These are phyloP conservation scores for Cyanoderma ruficeps DNA, from an alignment of 2,113 vertebrate genomes.

Conservation along the genomic window DNA sequence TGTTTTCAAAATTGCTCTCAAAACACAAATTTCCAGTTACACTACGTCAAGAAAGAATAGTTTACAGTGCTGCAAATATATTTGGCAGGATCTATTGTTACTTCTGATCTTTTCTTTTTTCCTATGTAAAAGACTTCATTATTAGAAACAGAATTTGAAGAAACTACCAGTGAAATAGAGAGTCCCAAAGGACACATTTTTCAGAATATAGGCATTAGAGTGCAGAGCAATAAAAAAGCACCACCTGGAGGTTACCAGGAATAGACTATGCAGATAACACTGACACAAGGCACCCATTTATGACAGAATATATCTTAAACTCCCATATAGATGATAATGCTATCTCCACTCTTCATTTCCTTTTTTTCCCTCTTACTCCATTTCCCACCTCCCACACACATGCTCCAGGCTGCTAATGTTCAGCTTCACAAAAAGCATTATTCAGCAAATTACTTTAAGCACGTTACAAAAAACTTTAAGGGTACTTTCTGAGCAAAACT, in stretches of 20 bases:
- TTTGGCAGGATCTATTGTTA: not conserved
- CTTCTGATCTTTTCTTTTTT: not conserved
- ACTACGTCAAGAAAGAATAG: not conserved
- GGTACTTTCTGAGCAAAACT: not conserved
- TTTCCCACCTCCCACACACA: not conserved
- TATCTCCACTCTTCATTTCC: not conserved
- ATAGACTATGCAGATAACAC: not conserved
- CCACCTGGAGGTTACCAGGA: slow-evolving; percentile 9
- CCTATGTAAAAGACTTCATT: not conserved
- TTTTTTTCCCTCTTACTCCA: not conserved
- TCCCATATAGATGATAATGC: not conserved
- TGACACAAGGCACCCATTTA: not conserved
- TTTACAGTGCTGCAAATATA: not conserved
- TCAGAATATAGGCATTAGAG: not conserved
- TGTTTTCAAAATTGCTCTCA: not conserved
- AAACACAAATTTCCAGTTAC: not conserved
- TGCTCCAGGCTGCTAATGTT: not conserved
- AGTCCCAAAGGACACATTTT: not conserved
- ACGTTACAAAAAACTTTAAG: not conserved
- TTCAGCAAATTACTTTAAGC: not conserved
- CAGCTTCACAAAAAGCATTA: not conserved
- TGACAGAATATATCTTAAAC: not conserved
- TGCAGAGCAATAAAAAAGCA: not conserved
- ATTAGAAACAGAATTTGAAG: not conserved
- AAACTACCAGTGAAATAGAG: not conserved